Evolutionary conservation across 2,797 vertebrate genomes (phyloP), one percentile per base, ranked within the genome.

Genomic region (Ptychadena robeensis): DNA sequence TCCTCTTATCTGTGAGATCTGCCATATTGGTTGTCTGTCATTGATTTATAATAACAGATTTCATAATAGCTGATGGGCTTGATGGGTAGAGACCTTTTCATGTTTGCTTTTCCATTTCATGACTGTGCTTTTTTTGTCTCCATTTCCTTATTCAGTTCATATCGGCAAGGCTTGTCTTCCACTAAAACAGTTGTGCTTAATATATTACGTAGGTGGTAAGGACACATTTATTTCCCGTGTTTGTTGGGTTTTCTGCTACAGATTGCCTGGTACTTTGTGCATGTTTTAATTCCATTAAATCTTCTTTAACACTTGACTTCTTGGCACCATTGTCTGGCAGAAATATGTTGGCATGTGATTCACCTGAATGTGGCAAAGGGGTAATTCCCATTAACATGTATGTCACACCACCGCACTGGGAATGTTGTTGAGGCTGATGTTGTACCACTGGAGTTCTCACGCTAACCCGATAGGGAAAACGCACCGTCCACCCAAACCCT

Each of bases 181-280:
- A 92, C 94, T 96, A 96, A 96, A 96, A 93, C 91, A 93, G 86
- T 97, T 94, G 93, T 96, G 88, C 90, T 95, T 94, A 96, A 94
- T 96, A 92, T 96, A 94, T 94, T 96, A 93, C 95, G 93, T 94
- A 94, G 95, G 93, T 97, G 94, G 94, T 97, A 96, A 97, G 94
- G 88, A 90, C 81, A 73, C 84, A 22, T 79, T 48, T 68, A 35
- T 86, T 86, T 89, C 89, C 31, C 88, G 89, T 90, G 90, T 86
- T 90, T 61, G 59, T 89, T 88, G 91, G 89, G 89, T 85, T 90
- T 68, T 18, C 89, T 88, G 90, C 89, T 90, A 85, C 89, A 86
- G 87, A 91, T 87, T 91, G 90, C 89, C 91, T 88, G 86, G 37
- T 79, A n/a, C 59, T n/a, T 53, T 65, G 9, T 79, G 82, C 82